Evolutionary conservation across 2,797 vertebrate species (phyloP).

Genomic region (Australoheros facetus): DNA sequence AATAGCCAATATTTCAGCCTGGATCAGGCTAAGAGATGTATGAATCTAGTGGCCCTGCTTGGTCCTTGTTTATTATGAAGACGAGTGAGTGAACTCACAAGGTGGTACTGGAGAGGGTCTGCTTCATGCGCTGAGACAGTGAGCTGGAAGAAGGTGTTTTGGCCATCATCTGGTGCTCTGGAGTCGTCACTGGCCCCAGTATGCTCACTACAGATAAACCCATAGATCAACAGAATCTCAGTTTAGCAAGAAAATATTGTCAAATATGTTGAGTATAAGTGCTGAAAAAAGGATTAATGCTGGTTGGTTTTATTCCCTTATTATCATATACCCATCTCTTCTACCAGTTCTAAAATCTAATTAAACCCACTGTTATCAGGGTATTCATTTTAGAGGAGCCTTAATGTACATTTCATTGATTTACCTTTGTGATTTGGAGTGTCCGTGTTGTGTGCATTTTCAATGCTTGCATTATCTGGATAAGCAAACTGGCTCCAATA

Average conservation of each 20-base stretch:
- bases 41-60: background rate
- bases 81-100: constrained; percentile 76
- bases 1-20: background rate
- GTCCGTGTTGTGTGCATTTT: constrained; percentile 74
- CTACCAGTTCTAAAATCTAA: background rate
- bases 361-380: background rate
- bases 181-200: constrained; percentile 91
- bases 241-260: background rate
- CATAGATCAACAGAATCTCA: background rate
- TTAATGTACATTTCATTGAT: background rate
- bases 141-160: constrained; percentile 93
- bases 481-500: constrained; percentile 90
- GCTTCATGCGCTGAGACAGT: constrained; percentile 88
- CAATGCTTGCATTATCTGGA: constrained; percentile 77
- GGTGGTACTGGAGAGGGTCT: constrained; percentile 88
- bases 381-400: background rate
- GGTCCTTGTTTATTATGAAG: background rate
- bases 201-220: constrained; percentile 84
- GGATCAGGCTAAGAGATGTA: background rate
- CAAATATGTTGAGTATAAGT: background rate
- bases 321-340: background rate
- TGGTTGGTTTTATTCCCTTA: background rate
- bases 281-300: background rate
- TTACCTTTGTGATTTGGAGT: constrained; percentile 87
- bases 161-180: constrained; percentile 86